Evolutionary conservation across 2,888 invertebrate genomes (phyloP), one percentile per base, ranked within the genome.

Genomic region (Petrolisthes cinctipes): DNA sequence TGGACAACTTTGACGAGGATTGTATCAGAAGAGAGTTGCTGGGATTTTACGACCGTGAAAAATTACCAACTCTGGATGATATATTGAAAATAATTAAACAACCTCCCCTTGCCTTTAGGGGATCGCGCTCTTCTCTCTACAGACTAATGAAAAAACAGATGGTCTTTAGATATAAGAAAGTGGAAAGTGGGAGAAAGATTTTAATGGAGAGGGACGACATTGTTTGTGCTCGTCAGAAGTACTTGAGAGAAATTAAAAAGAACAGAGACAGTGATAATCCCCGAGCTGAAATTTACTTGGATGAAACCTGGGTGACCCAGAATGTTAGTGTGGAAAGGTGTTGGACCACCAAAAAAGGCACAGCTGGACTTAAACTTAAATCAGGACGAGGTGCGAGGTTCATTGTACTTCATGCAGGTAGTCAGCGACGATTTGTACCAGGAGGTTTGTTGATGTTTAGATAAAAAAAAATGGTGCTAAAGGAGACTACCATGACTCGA

Each of bases 401-500:
- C 61, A 61, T 61, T 14, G 14, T 61, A 61, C 6, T 14, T 61
- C 61, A 61, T 61, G 61, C 61, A 9, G 61, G 61, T 6, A 14
- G 61, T 14, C 6, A 14, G 7, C 61, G 14, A 61, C 7, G 61
- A 61, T 61, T 61, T 61, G 61, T 61, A 14, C 61, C 61, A 14
- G 61, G 71, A 71, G 71, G 71, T 71, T 71, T 71, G n/a, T n/a
- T 71, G 71, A 71, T 71, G 71, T 71, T 71, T n/a, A 71, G 71
- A n/a, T 71, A 11, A n/a, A 71, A 71, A 17, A 7, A 71, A n/a
- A n/a, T 71, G 71, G 71, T 14, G 71, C 7, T 71, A 71, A 71
- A n/a, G 71, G 71, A 5, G 71, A 71, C n/a, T 71, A 17, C n/a
- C 71, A 71, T n/a, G 71, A 71, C n/a, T 5, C 11, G 5, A 17